phyloP scores from a whole-genome alignment of 1,140 invertebrate species.

The Drosophila mayri region DNA sequence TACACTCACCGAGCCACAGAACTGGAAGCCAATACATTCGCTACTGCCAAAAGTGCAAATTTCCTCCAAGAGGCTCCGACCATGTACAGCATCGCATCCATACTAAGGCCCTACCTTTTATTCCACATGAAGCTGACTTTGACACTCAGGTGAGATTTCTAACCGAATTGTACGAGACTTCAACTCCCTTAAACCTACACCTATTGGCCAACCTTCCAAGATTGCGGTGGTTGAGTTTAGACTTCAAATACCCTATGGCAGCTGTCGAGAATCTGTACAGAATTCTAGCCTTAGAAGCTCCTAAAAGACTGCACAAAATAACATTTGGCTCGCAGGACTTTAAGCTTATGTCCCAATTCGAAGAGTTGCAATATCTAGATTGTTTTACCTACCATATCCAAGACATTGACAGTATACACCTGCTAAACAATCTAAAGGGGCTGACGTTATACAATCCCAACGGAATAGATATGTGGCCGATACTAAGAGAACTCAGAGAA shows the following conservation, averaged over 20 bases:
- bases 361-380: neutral
- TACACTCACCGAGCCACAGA: neutral
- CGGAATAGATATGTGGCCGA: neutral
- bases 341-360: neutral
- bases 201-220: neutral
- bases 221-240: neutral
- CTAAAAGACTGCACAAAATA: neutral
- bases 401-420: neutral
- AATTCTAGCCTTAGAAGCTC: neutral
- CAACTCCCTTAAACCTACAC: neutral
- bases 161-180: neutral
- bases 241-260: neutral
- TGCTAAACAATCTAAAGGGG: neutral
- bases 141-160: conserved; percentile 2
- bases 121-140: neutral
- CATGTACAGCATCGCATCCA: neutral
- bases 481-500: neutral
- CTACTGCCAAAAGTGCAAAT: conserved; percentile 2
- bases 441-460: neutral
- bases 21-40: conserved; percentile 1
- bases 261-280: neutral
- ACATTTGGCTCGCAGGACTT: conserved; percentile 1
- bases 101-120: neutral
- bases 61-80: neutral
- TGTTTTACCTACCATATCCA: neutral